Conservation (phyloP, 2,797 vertebrate genomes). For the Microctenopoma lineatum region DNA sequence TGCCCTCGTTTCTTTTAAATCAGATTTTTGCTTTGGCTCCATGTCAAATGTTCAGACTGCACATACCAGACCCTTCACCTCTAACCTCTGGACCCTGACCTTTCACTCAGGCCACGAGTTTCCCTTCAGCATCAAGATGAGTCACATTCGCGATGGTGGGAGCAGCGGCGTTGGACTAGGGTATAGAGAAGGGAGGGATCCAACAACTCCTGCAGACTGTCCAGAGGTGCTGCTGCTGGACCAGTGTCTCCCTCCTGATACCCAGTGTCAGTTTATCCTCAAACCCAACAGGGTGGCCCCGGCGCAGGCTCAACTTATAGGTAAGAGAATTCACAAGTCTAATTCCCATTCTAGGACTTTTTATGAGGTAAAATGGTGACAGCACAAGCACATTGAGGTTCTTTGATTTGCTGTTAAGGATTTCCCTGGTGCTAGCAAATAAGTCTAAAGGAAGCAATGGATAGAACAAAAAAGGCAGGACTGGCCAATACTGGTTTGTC, state of each 20-base stretch:
- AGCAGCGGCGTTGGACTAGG: conserved; percentile 43
- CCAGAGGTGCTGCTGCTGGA: conserved; percentile 89
- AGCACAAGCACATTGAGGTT: too few species aligned
- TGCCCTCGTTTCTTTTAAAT: conserved; percentile 8
- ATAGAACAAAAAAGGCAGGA: too few species aligned
- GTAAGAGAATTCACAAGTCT: conserved; percentile 69
- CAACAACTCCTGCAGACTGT: conserved; percentile 77
- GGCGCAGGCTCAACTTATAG: conserved; percentile 82
- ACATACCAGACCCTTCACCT: conserved; percentile 40
- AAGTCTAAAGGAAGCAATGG: too few species aligned
- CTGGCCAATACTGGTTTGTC: too few species aligned
- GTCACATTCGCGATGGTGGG: conserved; percentile 87
- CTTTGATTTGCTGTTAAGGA: too few species aligned
- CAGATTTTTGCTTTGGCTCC: conserved; percentile 10
- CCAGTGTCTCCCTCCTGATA: conserved; percentile 89
- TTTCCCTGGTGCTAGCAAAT: too few species aligned
- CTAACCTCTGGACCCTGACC: conserved; percentile 44
- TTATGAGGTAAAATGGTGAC: too few species aligned
- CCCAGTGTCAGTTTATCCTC: conserved; percentile 95
- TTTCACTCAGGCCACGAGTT: conserved; percentile 91
- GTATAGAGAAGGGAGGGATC: conserved; percentile 63
- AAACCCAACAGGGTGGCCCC: conserved; percentile 86
- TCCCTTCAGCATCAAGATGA: conserved; percentile 97
- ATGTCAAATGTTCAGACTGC: conserved; percentile 10
- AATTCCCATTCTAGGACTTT: not conserved